Percentiles rank a stretch among this genome's conserved stretches.
These are phyloP conservation scores for Labrus mixtus DNA, from an alignment of 2,113 vertebrate species.

Conservation along the genomic window DNA sequence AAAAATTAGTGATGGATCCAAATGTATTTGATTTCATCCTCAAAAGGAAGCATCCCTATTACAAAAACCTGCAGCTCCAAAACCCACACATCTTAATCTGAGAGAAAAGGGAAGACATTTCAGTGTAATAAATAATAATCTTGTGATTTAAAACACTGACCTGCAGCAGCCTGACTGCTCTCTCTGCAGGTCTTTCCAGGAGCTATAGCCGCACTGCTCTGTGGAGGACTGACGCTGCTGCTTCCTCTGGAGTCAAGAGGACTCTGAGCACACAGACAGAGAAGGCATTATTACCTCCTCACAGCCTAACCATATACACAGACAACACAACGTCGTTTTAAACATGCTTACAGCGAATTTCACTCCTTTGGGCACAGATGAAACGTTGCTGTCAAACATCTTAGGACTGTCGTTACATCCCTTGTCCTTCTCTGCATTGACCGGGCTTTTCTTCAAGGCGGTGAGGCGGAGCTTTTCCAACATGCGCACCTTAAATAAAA, in stretches of 20 bases:
- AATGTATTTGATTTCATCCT: too few relatives aligned
- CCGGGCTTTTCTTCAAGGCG: constrained; percentile 87
- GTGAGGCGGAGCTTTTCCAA: constrained; percentile 92
- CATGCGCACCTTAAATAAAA: constrained; percentile 76
- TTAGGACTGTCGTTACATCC: constrained; percentile 54
- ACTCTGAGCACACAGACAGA: constrained; percentile 76
- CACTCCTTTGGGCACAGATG: constrained; percentile 60
- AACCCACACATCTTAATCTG: background rate
- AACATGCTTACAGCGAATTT: constrained; percentile 76
- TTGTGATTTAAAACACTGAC: constrained; percentile 52
- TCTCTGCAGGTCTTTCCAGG: constrained; percentile 70
- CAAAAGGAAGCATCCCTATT: too few relatives aligned
- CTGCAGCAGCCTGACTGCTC: constrained; percentile 72
- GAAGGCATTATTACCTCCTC: background rate
- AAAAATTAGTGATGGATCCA: too few relatives aligned
- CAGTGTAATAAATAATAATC: background rate
- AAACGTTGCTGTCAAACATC: constrained; percentile 58
- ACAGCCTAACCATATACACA: too few relatives aligned
- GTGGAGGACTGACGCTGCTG: constrained; percentile 66
- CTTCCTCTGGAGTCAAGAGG: constrained; percentile 68
- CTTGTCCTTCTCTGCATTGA: constrained; percentile 49
- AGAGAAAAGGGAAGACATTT: background rate
- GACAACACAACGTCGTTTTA: background rate
- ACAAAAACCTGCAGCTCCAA: too few relatives aligned
- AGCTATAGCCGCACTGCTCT: constrained; percentile 58